A percentile compares a stretch with the other conserved stretches of the same genome.
phyloP scores from a whole-genome alignment of 2,113 vertebrate species.

The Picathartes gymnocephalus region DNA sequence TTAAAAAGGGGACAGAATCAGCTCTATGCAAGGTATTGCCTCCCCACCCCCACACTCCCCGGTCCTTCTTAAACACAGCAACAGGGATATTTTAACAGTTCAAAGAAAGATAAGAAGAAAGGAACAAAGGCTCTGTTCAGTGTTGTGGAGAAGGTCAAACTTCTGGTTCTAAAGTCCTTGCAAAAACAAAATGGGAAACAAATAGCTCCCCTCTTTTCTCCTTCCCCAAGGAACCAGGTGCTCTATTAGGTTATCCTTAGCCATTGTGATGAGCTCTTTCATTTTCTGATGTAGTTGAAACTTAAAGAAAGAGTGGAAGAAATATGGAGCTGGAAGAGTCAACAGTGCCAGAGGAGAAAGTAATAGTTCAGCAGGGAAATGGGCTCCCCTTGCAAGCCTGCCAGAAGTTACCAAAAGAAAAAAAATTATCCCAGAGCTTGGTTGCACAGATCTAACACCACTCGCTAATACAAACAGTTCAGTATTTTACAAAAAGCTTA shows the following conservation, averaged over 20 bases:
- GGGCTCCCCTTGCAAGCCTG: neutral
- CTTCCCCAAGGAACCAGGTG: neutral
- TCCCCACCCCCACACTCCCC: neutral
- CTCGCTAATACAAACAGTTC: neutral
- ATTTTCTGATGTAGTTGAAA: neutral
- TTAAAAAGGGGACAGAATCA: neutral
- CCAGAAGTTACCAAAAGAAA: neutral
- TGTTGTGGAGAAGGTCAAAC: neutral
- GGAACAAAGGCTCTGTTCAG: neutral
- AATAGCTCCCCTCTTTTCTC: neutral
- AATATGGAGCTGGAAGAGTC: slow-evolving; percentile 5
- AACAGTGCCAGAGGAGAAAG: neutral
- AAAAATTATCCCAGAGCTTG: neutral
- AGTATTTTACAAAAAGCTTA: neutral
- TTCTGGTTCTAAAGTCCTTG: neutral
- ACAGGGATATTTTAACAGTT: neutral
- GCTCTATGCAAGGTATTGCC: neutral
- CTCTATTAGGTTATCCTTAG: neutral
- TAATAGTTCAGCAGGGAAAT: neutral
- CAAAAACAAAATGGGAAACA: neutral
- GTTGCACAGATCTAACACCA: neutral
- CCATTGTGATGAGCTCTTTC: neutral
- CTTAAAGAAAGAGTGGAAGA: neutral
- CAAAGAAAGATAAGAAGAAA: neutral
- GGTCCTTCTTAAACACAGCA: neutral